These are phyloP conservation scores for Sphenopsis melanotis DNA, from an alignment of 2,797 vertebrate species.

Conservation along the genomic window DNA sequence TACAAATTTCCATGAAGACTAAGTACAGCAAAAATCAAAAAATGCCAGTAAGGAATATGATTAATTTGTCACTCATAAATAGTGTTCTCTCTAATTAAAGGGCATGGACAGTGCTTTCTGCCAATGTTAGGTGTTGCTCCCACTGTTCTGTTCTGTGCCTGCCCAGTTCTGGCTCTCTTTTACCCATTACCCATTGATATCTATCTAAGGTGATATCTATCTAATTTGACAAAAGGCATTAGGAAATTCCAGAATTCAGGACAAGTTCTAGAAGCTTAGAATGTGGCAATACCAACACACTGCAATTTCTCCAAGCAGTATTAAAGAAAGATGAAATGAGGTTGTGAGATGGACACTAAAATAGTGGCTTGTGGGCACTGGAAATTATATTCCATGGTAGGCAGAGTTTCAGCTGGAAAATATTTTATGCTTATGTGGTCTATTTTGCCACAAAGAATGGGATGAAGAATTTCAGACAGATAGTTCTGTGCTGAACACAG, in stretches of 20 bases:
- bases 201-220: neutral
- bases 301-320: neutral
- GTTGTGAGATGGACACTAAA: neutral
- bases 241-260: neutral
- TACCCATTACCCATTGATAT: neutral
- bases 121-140: neutral
- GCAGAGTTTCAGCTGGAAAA: neutral
- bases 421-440: neutral
- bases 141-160: neutral
- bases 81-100: neutral
- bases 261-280: neutral
- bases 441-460: neutral
- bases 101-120: neutral
- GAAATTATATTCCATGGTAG: neutral
- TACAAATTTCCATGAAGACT: neutral
- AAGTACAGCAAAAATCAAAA: neutral
- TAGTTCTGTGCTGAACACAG: neutral
- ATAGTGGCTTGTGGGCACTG: neutral
- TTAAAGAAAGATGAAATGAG: neutral
- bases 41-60: accelerated
- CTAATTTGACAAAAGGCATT: neutral
- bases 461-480: neutral
- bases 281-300: neutral
- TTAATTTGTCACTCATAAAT: neutral
- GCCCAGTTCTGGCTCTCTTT: neutral